A percentile compares a stretch with the other conserved stretches of the same genome.
phyloP scores from a whole-genome alignment of 2,113 vertebrate species.

The Brachyistius frenatus region DNA sequence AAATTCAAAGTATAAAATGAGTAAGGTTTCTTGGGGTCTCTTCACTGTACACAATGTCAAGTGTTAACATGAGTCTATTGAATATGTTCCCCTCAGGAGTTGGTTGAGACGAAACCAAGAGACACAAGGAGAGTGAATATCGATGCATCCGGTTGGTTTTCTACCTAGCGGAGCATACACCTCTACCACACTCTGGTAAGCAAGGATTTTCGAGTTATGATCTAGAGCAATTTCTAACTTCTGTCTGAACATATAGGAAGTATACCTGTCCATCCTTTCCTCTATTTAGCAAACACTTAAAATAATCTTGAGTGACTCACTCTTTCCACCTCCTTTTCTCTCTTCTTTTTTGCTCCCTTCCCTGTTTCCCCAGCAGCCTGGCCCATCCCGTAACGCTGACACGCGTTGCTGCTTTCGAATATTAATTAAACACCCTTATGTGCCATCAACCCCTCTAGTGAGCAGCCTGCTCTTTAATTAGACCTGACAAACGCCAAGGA shows the following conservation, averaged over 20 bases:
- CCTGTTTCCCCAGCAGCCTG: constrained; percentile 24
- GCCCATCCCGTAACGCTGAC: constrained; percentile 27
- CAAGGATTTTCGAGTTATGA: too few relatives aligned
- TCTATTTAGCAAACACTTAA: too few relatives aligned
- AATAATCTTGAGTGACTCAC: not conserved
- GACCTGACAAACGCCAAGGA: constrained; percentile 53
- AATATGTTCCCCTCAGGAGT: not conserved
- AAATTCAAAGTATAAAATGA: not conserved
- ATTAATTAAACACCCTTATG: constrained; percentile 73
- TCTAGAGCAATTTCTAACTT: not conserved
- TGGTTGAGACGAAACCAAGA: not conserved
- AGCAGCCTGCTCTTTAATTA: constrained; percentile 72
- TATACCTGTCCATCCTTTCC: too few relatives aligned
- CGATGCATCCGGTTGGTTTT: not conserved
- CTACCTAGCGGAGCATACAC: too few relatives aligned
- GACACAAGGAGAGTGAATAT: not conserved
- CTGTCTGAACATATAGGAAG: too few relatives aligned
- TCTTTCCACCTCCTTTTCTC: not conserved
- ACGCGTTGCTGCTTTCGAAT: constrained; percentile 47
- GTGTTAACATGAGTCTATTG: not conserved
- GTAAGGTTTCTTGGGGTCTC: not conserved
- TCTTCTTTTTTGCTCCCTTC: not conserved
- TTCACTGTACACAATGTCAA: not conserved
- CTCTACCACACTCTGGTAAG: too few relatives aligned
- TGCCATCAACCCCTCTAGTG: constrained; percentile 66